Evolutionary conservation across 2,113 vertebrate genomes (phyloP), one percentile per base, ranked within the genome.

Genomic region (Egretta garzetta): DNA sequence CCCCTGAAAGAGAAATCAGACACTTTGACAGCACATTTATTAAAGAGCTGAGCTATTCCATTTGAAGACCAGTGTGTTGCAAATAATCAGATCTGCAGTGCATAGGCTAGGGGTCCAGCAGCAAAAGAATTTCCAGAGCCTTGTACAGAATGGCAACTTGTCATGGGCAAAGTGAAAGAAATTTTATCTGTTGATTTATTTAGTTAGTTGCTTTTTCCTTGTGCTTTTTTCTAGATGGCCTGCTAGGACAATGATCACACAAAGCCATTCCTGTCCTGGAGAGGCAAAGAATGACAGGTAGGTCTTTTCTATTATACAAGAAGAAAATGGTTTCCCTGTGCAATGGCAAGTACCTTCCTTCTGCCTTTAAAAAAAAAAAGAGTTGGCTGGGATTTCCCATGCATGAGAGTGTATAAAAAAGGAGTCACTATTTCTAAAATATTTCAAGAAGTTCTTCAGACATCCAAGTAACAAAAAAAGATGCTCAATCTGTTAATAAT

Each of bases 401-500:
- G 27, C 39, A 47, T 17, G 8, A 71, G 41, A 52, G 8, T 22
- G 4, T 53, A 58, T 28, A 60, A 81, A 89, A 70, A 73, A 53
- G 18, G 50, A 55, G 49, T 86, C 5, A 1, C 33, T 77, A 14
- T 81, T 97, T 97, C 71, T 67, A 75, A 97, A 84, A 12, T 39
- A 90, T 47, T 82, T 59, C 27, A 95, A 94, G 50, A 89, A 91
- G 86, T 71, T 96, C 96, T 97, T 95, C 71, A 95, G 80, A 62
- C 59, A 93, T 52, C 6, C 28, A 95, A 96, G 87, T 94, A 96
- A 96, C 58, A 95, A 97, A 97, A 97, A 95, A 93, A 94, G 35
- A 91, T 94, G 47, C 39, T 96, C 92, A 82, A 14, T 90, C 85
- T 97, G 33, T 95, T 97, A 84, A 97, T 97, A 95, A 95, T 93